phyloP scores from a whole-genome alignment of 92 coral and sea anemone species.

The Virgularia gustaviana region DNA sequence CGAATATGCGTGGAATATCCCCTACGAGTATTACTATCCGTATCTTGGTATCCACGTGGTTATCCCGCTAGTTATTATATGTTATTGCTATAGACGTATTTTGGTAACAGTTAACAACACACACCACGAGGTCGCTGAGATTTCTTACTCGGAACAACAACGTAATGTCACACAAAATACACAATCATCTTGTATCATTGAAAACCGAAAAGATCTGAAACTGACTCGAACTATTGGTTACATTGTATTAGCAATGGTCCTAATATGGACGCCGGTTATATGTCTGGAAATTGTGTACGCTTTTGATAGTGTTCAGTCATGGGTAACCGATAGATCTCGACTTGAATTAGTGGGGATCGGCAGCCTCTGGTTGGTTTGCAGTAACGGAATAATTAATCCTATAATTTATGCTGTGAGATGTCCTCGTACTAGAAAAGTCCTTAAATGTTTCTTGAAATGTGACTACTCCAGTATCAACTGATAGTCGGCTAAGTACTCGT shows the following conservation, averaged over 20 bases:
- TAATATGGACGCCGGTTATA: constrained; percentile 58
- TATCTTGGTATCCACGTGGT: constrained; percentile 49
- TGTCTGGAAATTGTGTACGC: constrained; percentile 53
- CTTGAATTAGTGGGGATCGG: constrained; percentile 49
- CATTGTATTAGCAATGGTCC: constrained; percentile 51
- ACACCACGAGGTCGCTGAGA: constrained; percentile 13
- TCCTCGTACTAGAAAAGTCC: constrained; percentile 28
- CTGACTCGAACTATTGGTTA: constrained; percentile 57
- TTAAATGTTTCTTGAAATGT: constrained; percentile 18
- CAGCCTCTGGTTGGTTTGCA: constrained; percentile 57
- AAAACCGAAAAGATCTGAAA: constrained; percentile 33
- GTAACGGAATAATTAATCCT: constrained; percentile 57
- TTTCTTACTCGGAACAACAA: background rate
- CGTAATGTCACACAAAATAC: no score
- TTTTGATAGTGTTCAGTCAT: constrained; percentile 29
- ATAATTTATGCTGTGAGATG: constrained; percentile 54
- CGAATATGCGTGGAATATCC: constrained; percentile 51
- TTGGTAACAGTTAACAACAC: constrained; percentile 38
- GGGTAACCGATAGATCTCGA: constrained; percentile 8
- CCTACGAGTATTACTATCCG: constrained; percentile 48
- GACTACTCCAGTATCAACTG: no score
- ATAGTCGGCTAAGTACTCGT: no score
- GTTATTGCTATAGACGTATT: constrained; percentile 43
- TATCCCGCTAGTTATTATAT: constrained; percentile 46
- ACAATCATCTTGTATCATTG: no score